phyloP scores from a whole-genome alignment of 2,797 vertebrate species.

The Triplophysa bombifrons region DNA sequence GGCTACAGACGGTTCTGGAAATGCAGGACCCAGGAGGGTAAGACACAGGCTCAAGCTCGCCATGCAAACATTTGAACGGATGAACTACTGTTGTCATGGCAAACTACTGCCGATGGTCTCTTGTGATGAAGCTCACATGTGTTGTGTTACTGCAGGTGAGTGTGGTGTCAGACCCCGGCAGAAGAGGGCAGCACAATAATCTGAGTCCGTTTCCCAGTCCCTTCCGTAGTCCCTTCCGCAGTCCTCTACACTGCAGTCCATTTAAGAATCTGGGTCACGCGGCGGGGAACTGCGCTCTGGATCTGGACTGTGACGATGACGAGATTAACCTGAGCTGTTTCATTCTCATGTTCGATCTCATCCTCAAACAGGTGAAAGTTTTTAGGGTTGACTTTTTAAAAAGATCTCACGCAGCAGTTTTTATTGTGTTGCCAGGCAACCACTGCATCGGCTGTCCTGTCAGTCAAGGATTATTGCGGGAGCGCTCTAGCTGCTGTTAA shows the following conservation, averaged over 20 bases:
- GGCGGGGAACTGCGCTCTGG: conserved; percentile 87
- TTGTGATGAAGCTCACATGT: conserved; percentile 20
- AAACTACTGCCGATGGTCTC: conserved; percentile 60
- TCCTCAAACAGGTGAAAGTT: conserved; percentile 91
- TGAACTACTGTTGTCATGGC: conserved; percentile 57
- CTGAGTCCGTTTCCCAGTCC: conserved; percentile 97
- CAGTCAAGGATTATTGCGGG: too few relatives aligned
- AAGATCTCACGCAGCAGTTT: too few relatives aligned
- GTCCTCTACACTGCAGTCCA: conserved; percentile 90
- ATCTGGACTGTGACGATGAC: conserved; percentile 96
- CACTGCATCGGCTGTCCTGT: too few relatives aligned
- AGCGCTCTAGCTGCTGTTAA: too few relatives aligned
- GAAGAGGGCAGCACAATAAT: conserved; percentile 87
- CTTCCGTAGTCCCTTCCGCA: conserved; percentile 94
- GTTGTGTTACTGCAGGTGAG: conserved; percentile 80
- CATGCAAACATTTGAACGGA: too few relatives aligned
- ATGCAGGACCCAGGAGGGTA: conserved; percentile 89
- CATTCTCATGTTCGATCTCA: conserved; percentile 99
- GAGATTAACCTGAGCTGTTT: conserved; percentile 99
- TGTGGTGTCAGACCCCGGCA: conserved; percentile 94
- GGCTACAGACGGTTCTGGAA: conserved; percentile 84
- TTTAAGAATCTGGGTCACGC: conserved; percentile 94
- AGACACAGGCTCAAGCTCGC: conserved; percentile 48
- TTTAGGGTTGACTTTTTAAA: too few relatives aligned
- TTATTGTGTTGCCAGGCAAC: too few relatives aligned